Conservation (phyloP, 2,888 invertebrate species). For the Tineola bisselliella region DNA sequence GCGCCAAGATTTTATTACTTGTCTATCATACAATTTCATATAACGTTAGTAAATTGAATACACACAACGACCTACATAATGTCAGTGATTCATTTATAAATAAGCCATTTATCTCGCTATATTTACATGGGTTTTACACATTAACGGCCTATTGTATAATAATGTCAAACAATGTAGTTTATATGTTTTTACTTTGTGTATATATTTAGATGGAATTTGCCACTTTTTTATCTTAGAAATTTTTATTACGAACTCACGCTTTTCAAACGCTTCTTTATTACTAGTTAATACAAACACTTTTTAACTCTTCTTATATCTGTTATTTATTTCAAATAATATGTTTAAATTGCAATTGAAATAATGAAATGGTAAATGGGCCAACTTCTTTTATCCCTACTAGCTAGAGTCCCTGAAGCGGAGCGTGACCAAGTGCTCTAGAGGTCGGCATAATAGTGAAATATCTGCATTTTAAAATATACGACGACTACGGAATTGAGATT, state of each 20-base stretch:
- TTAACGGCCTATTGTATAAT: not conserved
- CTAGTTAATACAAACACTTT: not conserved
- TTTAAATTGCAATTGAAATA: not conserved
- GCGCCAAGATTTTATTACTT: not conserved
- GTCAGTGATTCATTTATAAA: not conserved
- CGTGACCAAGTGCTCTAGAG: conserved; percentile 3
- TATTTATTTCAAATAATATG: not conserved
- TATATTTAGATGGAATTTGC: not conserved
- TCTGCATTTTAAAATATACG: not conserved
- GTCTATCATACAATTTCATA: conserved; percentile 4
- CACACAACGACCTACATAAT: conserved; percentile 2
- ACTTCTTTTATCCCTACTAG: not conserved
- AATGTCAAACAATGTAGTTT: not conserved
- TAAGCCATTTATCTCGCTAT: conserved; percentile 1
- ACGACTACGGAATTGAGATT: not conserved
- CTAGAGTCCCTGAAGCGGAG: not conserved
- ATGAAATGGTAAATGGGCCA: not conserved
- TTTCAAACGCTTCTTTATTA: not conserved
- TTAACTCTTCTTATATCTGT: not conserved
- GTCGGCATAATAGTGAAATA: not conserved
- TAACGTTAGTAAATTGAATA: not conserved
- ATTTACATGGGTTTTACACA: conserved; percentile 2
- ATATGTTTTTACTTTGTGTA: not conserved
- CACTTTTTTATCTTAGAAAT: not conserved
- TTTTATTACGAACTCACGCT: not conserved